phyloP scores from a whole-genome alignment of 2,113 vertebrate genomes.

The Thoracochromis brauschi region DNA sequence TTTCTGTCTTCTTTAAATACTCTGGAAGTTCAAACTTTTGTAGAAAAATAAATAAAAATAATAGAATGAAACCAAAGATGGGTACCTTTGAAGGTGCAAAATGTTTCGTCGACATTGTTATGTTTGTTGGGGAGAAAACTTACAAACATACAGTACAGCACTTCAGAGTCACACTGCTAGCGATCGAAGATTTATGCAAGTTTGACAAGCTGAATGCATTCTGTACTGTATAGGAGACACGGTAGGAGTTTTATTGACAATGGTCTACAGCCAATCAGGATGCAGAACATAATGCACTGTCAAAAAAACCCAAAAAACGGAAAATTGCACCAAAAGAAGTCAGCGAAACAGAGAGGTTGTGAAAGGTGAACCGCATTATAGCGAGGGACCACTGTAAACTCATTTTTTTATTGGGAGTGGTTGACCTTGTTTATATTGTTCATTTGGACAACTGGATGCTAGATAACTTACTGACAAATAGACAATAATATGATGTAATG shows the following conservation, averaged over 20 bases:
- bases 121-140: background rate
- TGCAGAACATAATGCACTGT: background rate
- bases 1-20: background rate
- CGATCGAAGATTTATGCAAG: background rate
- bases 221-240: background rate
- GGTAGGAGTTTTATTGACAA: background rate
- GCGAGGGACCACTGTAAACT: background rate
- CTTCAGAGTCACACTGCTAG: background rate
- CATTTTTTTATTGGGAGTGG: background rate
- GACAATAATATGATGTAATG: background rate
- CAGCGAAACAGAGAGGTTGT: background rate
- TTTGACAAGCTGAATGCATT: background rate
- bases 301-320: rapidly evolving
- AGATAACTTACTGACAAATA: background rate
- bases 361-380: background rate
- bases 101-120: background rate
- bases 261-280: background rate
- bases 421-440: background rate
- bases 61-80: background rate
- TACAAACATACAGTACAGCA: background rate
- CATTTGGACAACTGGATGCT: background rate
- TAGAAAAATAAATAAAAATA: background rate
- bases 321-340: background rate
- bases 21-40: background rate
- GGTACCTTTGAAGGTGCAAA: background rate